Percentiles rank a stretch among this genome's conserved stretches.
Conservation (phyloP, 53 echinoderm and acorn worm species). For the Mesocentrotus franciscanus region DNA sequence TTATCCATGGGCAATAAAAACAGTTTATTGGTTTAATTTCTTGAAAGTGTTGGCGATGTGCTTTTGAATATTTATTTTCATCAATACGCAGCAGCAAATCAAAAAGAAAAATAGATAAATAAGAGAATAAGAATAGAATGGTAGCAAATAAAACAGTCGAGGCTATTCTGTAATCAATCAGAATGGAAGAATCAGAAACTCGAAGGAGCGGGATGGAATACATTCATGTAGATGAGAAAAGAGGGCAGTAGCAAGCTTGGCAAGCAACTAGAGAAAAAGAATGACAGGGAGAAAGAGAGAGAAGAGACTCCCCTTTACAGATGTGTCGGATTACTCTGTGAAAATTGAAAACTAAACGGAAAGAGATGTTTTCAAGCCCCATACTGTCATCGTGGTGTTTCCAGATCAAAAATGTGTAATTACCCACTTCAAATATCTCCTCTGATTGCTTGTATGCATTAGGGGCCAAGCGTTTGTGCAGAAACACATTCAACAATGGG, state of each 20-base stretch:
- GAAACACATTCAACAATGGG: not conserved
- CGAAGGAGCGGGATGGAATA: not conserved
- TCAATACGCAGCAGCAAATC: no score
- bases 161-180: not conserved
- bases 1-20: no score
- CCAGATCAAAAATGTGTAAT: constrained; percentile 14
- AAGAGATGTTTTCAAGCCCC: constrained; percentile 9
- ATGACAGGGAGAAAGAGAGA: not conserved
- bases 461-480: not conserved
- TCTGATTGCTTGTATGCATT: constrained; percentile 4
- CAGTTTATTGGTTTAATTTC: no score
- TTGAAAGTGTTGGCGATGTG: no score
- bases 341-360: constrained; percentile 34
- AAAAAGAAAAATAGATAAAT: no score
- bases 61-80: no score
- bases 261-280: not conserved
- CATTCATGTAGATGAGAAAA: not conserved
- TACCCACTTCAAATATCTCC: constrained; percentile 40
- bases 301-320: no score
- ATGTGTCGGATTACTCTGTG: constrained; percentile 6
- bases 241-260: not conserved
- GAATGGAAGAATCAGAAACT: not conserved
- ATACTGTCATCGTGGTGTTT: not conserved
- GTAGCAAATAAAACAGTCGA: not conserved
- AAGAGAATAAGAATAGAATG: no score